Conservation (phyloP, 1,140 invertebrate species). For the Andricus grossulariae region DNA sequence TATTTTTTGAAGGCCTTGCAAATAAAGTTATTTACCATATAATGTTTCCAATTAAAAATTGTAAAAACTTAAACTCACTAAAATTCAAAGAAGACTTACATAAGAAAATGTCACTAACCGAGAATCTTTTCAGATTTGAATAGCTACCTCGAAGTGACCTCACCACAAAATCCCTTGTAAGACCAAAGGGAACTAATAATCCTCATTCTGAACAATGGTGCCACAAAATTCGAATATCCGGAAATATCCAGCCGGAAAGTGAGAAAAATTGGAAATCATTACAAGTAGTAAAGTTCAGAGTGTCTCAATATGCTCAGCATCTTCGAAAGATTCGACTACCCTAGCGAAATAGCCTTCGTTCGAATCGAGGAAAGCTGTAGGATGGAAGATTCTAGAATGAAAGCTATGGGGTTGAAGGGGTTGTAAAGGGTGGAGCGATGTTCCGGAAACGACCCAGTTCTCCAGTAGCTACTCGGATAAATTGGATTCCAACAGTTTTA, state of each 20-base stretch:
- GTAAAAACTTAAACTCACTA: too few relatives aligned
- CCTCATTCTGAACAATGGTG: background rate
- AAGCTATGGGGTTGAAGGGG: background rate
- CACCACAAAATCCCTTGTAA: too few relatives aligned
- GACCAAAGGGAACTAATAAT: background rate
- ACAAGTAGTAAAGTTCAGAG: background rate
- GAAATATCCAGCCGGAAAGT: background rate
- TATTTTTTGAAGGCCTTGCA: too few relatives aligned
- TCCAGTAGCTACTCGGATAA: constrained; percentile 1
- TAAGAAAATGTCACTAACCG: too few relatives aligned
- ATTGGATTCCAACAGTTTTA: constrained; percentile 6
- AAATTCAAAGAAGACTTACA: too few relatives aligned
- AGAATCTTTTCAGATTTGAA: too few relatives aligned
- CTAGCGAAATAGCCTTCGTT: background rate
- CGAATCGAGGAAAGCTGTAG: background rate
- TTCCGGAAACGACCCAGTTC: constrained; percentile 8
- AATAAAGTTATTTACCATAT: too few relatives aligned
- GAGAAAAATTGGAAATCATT: background rate
- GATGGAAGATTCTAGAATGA: background rate
- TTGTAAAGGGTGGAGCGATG: background rate
- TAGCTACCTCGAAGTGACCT: too few relatives aligned
- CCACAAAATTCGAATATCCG: background rate
- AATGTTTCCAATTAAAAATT: too few relatives aligned
- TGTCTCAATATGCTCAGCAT: background rate
- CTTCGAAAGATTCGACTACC: background rate